These are phyloP conservation scores for Andinoacara biseriatus DNA, from an alignment of 2,113 vertebrate species.

Conservation along the genomic window DNA sequence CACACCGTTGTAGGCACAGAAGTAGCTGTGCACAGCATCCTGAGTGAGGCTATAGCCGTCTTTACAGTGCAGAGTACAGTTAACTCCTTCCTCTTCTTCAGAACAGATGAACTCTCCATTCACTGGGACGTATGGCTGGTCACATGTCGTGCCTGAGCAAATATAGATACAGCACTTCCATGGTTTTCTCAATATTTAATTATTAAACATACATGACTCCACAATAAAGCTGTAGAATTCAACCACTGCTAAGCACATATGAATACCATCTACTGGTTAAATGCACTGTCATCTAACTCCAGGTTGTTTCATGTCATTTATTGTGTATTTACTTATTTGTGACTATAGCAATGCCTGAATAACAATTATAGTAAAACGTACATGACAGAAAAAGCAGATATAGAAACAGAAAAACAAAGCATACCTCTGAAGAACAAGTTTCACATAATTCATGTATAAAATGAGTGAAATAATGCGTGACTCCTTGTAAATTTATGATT, in stretches of 20 bases:
- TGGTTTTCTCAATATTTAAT: not conserved
- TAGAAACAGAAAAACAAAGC: no score
- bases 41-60: constrained; percentile 93
- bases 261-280: not conserved
- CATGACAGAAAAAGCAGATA: no score
- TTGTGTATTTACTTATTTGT: not conserved
- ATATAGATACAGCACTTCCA: rapidly evolving
- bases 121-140: constrained; percentile 87
- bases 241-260: not conserved
- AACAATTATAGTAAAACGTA: no score
- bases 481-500: not conserved
- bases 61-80: constrained; percentile 89
- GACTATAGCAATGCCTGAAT: no score
- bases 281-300: not conserved
- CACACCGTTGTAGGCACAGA: constrained; percentile 88
- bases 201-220: not conserved
- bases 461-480: no score
- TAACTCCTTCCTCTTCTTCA: constrained; percentile 85
- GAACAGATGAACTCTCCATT: constrained; percentile 90
- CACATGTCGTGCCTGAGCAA: constrained; percentile 88
- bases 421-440: no score
- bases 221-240: not conserved
- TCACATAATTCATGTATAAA: no score
- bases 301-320: not conserved
- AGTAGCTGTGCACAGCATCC: constrained; percentile 88